Percentiles rank a stretch among this genome's conserved stretches.
These are phyloP conservation scores for Ectemnius cavifrons DNA, from an alignment of 2,888 invertebrate genomes.

Conservation along the genomic window DNA sequence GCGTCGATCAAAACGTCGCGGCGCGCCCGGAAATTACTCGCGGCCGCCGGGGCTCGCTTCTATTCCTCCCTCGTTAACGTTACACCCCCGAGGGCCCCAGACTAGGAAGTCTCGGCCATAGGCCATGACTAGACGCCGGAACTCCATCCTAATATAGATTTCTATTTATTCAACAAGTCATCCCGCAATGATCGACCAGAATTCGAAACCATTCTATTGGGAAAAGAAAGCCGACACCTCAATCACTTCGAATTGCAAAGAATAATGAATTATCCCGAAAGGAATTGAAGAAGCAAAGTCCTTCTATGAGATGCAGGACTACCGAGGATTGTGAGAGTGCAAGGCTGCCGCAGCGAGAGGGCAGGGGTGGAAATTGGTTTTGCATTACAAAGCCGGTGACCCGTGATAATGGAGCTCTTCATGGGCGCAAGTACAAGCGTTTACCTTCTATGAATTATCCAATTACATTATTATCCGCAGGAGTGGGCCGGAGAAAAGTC, in stretches of 20 bases:
- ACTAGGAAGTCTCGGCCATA: background rate
- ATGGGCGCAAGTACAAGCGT: slow-evolving; percentile 46
- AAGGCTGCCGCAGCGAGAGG: background rate
- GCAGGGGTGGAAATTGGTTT: slow-evolving; percentile 54
- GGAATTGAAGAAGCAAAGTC: too few species aligned
- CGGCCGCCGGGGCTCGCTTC: background rate
- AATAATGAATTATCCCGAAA: too few species aligned
- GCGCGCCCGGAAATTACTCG: slow-evolving; percentile 3
- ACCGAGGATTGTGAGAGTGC: too few species aligned
- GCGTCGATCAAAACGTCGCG: slow-evolving; percentile 1
- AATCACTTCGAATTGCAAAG: too few species aligned
- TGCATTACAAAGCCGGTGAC: slow-evolving; percentile 62
- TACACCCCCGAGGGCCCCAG: slow-evolving; percentile 12
- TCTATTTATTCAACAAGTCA: too few species aligned
- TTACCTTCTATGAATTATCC: slow-evolving; percentile 58
- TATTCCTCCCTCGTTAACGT: slow-evolving; percentile 20
- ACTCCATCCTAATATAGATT: too few species aligned
- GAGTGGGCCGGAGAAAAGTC: slow-evolving; percentile 5
- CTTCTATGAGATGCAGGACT: too few species aligned
- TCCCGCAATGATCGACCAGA: too few species aligned
- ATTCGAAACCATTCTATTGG: too few species aligned
- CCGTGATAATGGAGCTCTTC: slow-evolving; percentile 52
- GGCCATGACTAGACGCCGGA: background rate
- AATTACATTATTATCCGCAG: slow-evolving; percentile 56
- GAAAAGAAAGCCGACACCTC: too few species aligned